phyloP scores from a whole-genome alignment of 1,140 invertebrate species.

The Pseudomyrmex dendroicus region DNA sequence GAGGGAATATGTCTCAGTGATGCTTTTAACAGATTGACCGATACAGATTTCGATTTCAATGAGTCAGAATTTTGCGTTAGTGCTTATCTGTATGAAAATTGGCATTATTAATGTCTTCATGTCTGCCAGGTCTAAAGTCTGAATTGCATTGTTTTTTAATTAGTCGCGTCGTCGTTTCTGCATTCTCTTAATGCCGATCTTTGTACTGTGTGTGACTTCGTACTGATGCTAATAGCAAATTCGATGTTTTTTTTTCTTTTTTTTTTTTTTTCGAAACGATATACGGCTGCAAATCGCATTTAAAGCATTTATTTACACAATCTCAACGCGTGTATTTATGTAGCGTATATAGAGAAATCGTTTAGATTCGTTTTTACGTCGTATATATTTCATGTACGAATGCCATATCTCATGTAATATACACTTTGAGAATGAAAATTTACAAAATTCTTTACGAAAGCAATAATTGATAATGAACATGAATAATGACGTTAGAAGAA shows the following conservation, averaged over 20 bases:
- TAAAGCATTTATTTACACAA: slow-evolving; percentile 37
- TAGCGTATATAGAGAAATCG: background rate
- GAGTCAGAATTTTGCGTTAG: slow-evolving; percentile 19
- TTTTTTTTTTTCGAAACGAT: slow-evolving; percentile 16
- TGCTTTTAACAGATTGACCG: background rate
- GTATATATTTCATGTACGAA: background rate
- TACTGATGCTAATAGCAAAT: too few species aligned
- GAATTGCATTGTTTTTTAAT: too few species aligned
- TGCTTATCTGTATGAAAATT: background rate
- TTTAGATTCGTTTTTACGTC: background rate
- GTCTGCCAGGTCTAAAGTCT: too few species aligned
- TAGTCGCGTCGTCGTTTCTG: too few species aligned
- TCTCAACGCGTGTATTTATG: background rate
- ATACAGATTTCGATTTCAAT: slow-evolving; percentile 24
- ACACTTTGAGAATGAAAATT: background rate
- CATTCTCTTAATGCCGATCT: too few species aligned
- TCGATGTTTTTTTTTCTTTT: slow-evolving; percentile 26
- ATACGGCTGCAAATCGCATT: slow-evolving; percentile 11
- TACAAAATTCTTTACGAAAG: slow-evolving; percentile 6
- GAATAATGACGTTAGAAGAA: background rate
- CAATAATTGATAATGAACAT: slow-evolving; percentile 3
- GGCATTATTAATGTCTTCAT: too few species aligned
- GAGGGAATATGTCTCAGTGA: background rate
- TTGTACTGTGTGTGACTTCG: too few species aligned
- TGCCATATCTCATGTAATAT: background rate